phyloP scores from a whole-genome alignment of 2,888 invertebrate species.

The Latrodectus hesperus region DNA sequence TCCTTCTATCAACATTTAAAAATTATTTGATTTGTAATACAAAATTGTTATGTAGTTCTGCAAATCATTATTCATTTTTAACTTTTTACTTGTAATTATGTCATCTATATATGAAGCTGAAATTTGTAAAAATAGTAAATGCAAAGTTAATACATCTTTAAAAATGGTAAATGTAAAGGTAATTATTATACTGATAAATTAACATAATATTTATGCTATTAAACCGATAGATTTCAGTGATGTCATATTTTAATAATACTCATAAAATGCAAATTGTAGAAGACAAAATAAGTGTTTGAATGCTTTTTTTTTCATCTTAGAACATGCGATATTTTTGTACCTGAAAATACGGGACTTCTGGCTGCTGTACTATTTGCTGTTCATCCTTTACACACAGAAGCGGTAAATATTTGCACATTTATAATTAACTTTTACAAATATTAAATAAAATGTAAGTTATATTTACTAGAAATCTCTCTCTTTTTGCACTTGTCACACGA shows the following conservation, averaged over 20 bases:
- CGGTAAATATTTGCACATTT: constrained; percentile 80
- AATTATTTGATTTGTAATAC: too few species aligned
- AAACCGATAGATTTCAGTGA: background rate
- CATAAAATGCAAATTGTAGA: background rate
- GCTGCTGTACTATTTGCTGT: constrained; percentile 82
- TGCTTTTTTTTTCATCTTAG: constrained; percentile 5
- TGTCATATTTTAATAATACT: background rate
- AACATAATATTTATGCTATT: background rate
- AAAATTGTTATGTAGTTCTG: too few species aligned
- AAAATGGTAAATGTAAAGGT: too few species aligned
- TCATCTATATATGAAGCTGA: too few species aligned
- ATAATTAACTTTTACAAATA: background rate
- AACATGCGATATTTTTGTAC: constrained; percentile 34
- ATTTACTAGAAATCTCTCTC: background rate
- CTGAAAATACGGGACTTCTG: constrained; percentile 78
- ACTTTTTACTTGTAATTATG: too few species aligned
- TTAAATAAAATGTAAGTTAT: background rate
- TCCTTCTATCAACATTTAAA: too few species aligned
- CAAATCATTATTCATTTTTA: too few species aligned
- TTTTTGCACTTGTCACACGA: too few species aligned
- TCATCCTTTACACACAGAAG: constrained; percentile 92
- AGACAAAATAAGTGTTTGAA: background rate
- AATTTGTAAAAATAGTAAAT: too few species aligned
- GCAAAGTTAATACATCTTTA: too few species aligned
- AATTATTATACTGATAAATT: too few species aligned